A percentile compares a stretch with the other conserved stretches of the same genome.
These are phyloP conservation scores for Arctocebus calabarensis DNA, from an alignment of 2,797 vertebrate species.

Conservation along the genomic window DNA sequence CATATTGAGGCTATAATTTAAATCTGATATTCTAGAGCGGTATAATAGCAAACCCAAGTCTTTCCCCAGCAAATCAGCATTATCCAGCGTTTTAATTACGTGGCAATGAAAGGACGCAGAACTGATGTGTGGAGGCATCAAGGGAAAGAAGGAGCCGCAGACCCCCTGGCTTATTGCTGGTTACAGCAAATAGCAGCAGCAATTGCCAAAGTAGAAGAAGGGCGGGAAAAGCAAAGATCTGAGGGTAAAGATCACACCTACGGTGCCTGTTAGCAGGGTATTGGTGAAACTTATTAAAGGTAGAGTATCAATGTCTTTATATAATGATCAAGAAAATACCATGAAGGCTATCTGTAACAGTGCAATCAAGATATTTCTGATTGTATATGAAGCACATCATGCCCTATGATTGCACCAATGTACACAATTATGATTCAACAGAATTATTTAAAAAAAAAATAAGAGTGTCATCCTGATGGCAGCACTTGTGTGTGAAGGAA, in stretches of 20 bases:
- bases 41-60: neutral
- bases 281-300: too few species aligned
- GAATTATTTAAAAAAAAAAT: too few species aligned
- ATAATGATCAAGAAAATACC: too few species aligned
- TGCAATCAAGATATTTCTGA: too few species aligned
- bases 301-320: too few species aligned
- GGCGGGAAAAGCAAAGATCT: neutral
- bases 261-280: too few species aligned
- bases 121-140: neutral
- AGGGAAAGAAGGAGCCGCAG: neutral
- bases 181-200: neutral
- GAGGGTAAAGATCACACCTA: too few species aligned
- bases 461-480: neutral
- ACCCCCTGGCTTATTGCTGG: too few species aligned
- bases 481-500: neutral
- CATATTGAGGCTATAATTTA: neutral
- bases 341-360: too few species aligned
- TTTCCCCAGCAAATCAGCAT: neutral
- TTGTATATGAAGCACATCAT: too few species aligned
- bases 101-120: neutral
- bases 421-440: too few species aligned
- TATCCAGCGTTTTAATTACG: neutral
- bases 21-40: neutral
- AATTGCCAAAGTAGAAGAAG: neutral
- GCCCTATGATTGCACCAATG: too few species aligned